Evolutionary conservation across 2,113 vertebrate genomes (phyloP).

Genomic region (Pluvianellus socialis): DNA sequence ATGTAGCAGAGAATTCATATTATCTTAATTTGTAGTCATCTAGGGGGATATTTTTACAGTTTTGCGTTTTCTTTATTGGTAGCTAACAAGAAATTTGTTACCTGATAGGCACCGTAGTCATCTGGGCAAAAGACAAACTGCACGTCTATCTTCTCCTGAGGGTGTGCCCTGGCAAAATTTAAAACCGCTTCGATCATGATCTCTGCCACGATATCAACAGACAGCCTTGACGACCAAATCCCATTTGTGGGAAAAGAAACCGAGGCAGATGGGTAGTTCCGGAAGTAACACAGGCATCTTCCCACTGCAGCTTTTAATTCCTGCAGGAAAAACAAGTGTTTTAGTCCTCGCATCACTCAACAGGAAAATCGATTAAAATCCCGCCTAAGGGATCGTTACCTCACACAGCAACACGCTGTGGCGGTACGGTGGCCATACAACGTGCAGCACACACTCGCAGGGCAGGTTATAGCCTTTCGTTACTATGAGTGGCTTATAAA

Average conservation of each 20-base stretch:
- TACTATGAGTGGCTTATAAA: fast-evolving
- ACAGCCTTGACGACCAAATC: slow-evolving; percentile 25
- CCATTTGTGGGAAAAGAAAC: slow-evolving; percentile 83
- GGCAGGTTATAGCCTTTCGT: slow-evolving; percentile 37
- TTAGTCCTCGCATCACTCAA: background rate
- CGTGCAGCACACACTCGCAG: slow-evolving; percentile 69
- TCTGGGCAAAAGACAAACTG: slow-evolving; percentile 75
- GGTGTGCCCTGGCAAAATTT: slow-evolving; percentile 3
- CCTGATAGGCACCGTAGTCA: slow-evolving; percentile 48
- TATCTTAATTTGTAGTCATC: background rate
- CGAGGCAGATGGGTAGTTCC: background rate
- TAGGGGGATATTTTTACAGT: background rate
- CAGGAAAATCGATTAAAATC: background rate
- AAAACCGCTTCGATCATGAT: slow-evolving; percentile 71
- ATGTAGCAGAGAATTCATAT: background rate
- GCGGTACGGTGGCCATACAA: background rate
- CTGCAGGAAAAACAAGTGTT: slow-evolving; percentile 62
- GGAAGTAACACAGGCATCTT: slow-evolving; percentile 42
- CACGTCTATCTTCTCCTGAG: slow-evolving; percentile 29
- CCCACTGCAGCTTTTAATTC: slow-evolving; percentile 2
- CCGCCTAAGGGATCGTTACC: background rate
- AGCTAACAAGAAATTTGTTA: slow-evolving; percentile 54
- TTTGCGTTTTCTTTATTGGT: background rate
- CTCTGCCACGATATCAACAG: background rate
- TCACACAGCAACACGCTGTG: background rate